Base-by-base conservation (phyloP, 2,888 invertebrate genomes). In the Oxystoma pomonae region DNA sequence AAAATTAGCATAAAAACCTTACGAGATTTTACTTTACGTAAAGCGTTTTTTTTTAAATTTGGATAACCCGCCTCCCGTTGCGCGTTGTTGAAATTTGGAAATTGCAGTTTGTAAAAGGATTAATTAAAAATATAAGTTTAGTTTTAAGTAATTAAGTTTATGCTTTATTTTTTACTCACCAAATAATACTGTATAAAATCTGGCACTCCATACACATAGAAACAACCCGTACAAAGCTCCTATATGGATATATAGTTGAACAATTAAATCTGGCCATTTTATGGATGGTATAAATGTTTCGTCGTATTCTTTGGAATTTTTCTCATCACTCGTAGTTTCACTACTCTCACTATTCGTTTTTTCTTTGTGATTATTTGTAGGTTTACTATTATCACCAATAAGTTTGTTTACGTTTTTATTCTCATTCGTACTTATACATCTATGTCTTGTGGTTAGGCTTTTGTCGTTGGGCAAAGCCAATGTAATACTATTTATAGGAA, bases 221-320 rank as follows among this genome's bases (percentile, higher is more conserved):
- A 83, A 89, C 52, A 90, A 67, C 68, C 91, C 91, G 74, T 90
- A 91, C 51, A 90, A 69, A 67, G 86, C 85, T 35, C 90, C 90
- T 63, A 76, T 76, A 78, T 92, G 92, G 73, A 92, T 82, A 70
- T 86, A 86, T 65, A 88, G 70, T 81, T 91, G 91, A 18, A 85
- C 91, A 16, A 80, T 75, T 1, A 91, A 80, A 76, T 92, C 91
- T 0, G 87, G 89, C 91, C 91, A 92, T 76, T 85, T 83, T 64
- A 90, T 85, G 69, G 80, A 80, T 1, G 91, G 83, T 65, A 78
- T 81, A 71, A 89, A 91, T 59, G 71, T 68, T 58, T 70, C 67
- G n/a, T 53, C 49, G 58, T 52, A 53, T 5, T 17, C 53, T 53
- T 53, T 19, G n/a, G n/a, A 3, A 5, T n/a, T 53, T 35, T 35